Base-by-base conservation (phyloP, 1,140 invertebrate genomes). In the Drosophila subpulchrella region DNA sequence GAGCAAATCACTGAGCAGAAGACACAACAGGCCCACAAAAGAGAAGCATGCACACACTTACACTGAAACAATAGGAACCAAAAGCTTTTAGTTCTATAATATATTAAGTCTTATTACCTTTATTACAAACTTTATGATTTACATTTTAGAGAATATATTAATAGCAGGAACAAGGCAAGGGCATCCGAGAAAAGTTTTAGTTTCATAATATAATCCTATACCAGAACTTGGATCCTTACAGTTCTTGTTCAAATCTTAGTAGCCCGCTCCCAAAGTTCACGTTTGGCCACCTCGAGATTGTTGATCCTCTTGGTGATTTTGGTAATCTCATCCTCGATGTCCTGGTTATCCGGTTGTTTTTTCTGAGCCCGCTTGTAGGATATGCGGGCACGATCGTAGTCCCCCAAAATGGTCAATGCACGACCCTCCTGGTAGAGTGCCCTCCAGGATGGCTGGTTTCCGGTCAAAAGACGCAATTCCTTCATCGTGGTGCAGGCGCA, bases 401-500 rank as follows among this genome's bases (percentile, higher is more conserved):
- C 67, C n/a, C 94, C 93, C 36, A 95, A 93, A 91, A 93, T 93
- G 58, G 93, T 91, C 13, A 95, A 78, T n/a, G 94, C 94, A 77
- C 93, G 94, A 0, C 94, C 94, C 90, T 95, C 93, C 93, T 95
- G 92, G 92, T 95, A 93, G 55, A 94, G 56, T 73, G 93, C 94
- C 94, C 96, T 92, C 94, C 93, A 92, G 92, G 93, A 93, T 92
- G 89, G 91, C 92, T 92, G 75, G 75, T 85, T 76, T 1, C 56
- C 91, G 0, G 86, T 85, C 17, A 95, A 67, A 57, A 93, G 91
- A 6, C 93, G 92, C 1, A 94, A 63, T 60, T 94, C 93, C 75
- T 95, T 94, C 62, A 94, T 95, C 44, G 93, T 93, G n/a, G 75
- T 93, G 68, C 95, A 96, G 30, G 93, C 93, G 60, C 93, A 93